Conservation (phyloP, 2,113 vertebrate species). For the Ceratotherium simum region DNA sequence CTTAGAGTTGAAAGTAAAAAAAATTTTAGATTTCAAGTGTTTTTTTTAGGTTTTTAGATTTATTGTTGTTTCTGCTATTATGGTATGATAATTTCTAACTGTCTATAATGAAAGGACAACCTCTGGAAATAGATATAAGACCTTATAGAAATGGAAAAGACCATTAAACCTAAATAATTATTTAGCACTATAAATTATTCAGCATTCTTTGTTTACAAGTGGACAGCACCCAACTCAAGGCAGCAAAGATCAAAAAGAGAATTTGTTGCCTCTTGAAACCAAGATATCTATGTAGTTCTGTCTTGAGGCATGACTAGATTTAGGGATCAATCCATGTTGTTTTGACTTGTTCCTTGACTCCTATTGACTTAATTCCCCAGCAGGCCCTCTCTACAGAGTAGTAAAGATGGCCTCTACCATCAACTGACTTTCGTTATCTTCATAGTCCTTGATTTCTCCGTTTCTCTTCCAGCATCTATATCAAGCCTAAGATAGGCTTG, state of each 20-base stretch:
- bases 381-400: not conserved
- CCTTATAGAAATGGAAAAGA: not conserved
- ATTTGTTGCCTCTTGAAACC: not conserved
- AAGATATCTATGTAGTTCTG: not conserved
- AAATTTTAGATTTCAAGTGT: not conserved
- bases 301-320: not conserved
- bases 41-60: not conserved
- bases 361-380: not conserved
- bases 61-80: constrained; percentile 25
- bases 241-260: not conserved
- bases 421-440: not conserved
- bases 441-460: not conserved
- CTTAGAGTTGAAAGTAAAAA: not conserved
- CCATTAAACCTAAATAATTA: not conserved
- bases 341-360: not conserved
- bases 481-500: not conserved
- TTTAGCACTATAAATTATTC: not conserved
- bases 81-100: not conserved
- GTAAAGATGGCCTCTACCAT: not conserved
- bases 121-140: not conserved
- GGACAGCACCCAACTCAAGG: not conserved
- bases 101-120: not conserved
- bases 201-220: not conserved
- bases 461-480: not conserved
- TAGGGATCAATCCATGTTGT: not conserved